These are phyloP conservation scores for Sepioteuthis lessoniana DNA, from an alignment of 2,888 invertebrate species.

Conservation along the genomic window DNA sequence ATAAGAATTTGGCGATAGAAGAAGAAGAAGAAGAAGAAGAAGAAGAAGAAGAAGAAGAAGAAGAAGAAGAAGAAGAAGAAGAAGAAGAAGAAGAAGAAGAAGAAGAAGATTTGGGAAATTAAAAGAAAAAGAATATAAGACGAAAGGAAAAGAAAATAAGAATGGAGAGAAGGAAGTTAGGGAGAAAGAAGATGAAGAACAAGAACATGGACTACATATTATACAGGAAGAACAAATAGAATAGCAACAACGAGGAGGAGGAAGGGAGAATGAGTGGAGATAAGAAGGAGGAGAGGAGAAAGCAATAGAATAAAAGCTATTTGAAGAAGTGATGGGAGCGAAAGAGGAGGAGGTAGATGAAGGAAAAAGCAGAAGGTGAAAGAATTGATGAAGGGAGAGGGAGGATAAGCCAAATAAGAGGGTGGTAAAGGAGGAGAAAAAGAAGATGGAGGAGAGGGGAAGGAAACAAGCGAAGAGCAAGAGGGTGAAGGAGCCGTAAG, in stretches of 20 bases:
- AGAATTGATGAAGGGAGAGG: no score
- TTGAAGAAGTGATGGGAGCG: background rate
- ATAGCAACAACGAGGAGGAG: background rate
- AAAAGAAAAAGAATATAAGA: no score
- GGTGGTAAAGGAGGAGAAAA: background rate
- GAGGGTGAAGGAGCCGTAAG: no score
- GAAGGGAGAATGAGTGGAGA: background rate
- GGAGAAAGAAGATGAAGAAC: background rate
- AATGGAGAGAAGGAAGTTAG: background rate
- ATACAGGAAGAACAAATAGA: background rate
- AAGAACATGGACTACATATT: background rate
- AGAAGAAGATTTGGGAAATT: no score
- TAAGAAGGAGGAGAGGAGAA: background rate
- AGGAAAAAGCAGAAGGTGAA: no score
- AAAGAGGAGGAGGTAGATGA: no score
- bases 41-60: background rate
- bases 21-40: background rate
- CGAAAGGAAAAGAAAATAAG: background rate
- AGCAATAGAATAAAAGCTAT: background rate
- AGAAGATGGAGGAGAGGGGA: background rate
- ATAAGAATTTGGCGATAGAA: background rate
- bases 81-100: background rate
- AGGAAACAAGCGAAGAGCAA: fast-evolving
- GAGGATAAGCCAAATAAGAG: no score
- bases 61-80: background rate